Percentiles rank a stretch among this genome's conserved stretches.
Evolutionary conservation across 2,113 vertebrate species (phyloP).

Genomic region (Mus spicilegus): DNA sequence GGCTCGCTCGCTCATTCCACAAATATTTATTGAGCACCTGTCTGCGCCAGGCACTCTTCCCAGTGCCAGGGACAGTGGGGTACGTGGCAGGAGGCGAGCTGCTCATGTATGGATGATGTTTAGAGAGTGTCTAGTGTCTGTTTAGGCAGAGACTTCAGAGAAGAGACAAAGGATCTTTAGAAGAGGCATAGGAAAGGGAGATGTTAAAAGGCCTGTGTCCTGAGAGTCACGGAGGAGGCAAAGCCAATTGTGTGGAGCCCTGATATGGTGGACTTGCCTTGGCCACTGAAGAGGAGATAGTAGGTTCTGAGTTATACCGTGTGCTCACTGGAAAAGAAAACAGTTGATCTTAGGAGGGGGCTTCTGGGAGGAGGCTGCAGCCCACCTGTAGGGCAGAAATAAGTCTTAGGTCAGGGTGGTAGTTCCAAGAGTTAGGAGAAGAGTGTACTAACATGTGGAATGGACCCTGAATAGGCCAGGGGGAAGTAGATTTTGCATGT

Average conservation of each 20-base stretch:
- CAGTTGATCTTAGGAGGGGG: background rate
- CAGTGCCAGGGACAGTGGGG: background rate
- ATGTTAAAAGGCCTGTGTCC: background rate
- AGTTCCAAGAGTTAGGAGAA: background rate
- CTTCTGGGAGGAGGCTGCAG: background rate
- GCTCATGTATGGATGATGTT: background rate
- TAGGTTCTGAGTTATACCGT: background rate
- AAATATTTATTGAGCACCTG: background rate
- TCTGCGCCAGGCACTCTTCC: background rate
- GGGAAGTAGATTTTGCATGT: background rate
- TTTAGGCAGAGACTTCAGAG: background rate
- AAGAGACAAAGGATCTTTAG: background rate
- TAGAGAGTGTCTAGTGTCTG: background rate
- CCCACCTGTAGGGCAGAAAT: background rate
- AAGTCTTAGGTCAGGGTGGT: background rate
- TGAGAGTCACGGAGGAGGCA: background rate
- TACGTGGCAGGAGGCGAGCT: background rate
- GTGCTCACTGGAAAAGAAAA: background rate
- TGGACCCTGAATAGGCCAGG: background rate
- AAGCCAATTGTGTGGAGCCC: background rate
- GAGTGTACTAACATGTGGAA: fast-evolving
- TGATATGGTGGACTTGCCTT: background rate
- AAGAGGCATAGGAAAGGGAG: background rate
- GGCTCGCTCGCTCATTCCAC: background rate
- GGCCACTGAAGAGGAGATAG: background rate